Conservation (phyloP, 2,888 invertebrate genomes). For the Gryllus longicercus region DNA sequence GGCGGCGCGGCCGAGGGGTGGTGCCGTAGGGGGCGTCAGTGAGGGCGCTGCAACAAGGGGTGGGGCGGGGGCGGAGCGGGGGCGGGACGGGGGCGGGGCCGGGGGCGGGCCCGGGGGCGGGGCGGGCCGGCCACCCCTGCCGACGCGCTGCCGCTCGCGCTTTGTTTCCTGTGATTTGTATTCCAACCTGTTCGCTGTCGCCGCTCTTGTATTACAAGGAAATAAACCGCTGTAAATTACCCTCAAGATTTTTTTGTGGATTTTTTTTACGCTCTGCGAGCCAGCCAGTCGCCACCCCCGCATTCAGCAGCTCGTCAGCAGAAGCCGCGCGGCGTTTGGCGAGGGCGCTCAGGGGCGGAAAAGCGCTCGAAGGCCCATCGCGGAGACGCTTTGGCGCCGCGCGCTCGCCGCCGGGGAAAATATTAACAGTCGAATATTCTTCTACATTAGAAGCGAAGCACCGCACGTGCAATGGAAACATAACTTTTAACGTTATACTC, state of each 20-base stretch:
- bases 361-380: neutral
- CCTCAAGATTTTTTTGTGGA: slow-evolving; percentile 20
- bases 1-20: too few relatives aligned
- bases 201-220: slow-evolving; percentile 33
- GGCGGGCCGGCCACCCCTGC: neutral
- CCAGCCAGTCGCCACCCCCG: neutral
- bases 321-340: slow-evolving; percentile 6
- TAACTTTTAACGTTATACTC: too few relatives aligned
- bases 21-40: too few relatives aligned
- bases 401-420: too few relatives aligned
- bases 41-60: too few relatives aligned
- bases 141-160: neutral
- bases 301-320: neutral
- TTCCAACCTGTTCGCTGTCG: slow-evolving; percentile 33
- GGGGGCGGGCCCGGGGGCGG: too few relatives aligned
- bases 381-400: neutral
- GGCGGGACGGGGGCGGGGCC: too few relatives aligned
- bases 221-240: slow-evolving; percentile 35
- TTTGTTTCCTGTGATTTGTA: slow-evolving; percentile 33
- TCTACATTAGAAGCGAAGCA: too few relatives aligned
- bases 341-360: neutral
- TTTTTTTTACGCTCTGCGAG: neutral
- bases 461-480: too few relatives aligned
- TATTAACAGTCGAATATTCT: too few relatives aligned
- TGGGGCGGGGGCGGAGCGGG: too few relatives aligned